Conservation (phyloP, 2,888 invertebrate genomes). For the Chironomus riparius region DNA sequence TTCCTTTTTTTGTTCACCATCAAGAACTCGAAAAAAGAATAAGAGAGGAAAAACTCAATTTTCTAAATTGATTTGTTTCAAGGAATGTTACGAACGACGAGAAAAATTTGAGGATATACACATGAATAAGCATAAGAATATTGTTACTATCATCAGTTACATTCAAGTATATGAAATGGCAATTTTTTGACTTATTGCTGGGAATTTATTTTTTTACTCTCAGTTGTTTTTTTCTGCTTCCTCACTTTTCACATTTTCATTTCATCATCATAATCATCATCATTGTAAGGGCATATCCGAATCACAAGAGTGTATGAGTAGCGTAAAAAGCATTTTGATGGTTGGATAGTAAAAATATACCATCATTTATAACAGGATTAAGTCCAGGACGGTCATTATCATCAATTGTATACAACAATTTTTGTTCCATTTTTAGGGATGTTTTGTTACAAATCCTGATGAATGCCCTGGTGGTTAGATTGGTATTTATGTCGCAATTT, state of each 20-base stretch:
- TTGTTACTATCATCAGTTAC: no score
- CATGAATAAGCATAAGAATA: background rate
- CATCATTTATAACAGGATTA: constrained; percentile 26
- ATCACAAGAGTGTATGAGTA: background rate
- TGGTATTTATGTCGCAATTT: constrained; percentile 10
- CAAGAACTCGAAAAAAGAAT: background rate
- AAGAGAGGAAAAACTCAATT: constrained; percentile 19
- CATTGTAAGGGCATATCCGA: background rate
- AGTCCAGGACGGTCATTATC: constrained; percentile 17
- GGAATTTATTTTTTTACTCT: background rate
- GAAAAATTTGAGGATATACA: background rate
- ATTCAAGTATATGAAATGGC: background rate
- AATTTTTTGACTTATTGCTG: constrained; percentile 11
- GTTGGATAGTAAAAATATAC: background rate
- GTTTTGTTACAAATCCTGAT: constrained; percentile 13
- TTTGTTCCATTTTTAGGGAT: background rate
- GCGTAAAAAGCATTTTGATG: background rate
- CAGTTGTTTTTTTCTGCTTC: background rate
- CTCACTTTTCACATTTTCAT: background rate
- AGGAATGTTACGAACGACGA: background rate
- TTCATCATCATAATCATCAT: background rate
- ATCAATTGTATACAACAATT: constrained; percentile 20
- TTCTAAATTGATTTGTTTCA: constrained; percentile 24
- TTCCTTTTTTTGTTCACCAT: no score
- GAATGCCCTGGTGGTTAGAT: constrained; percentile 7